Conservation (phyloP, 2,113 vertebrate species). For the Neofelis nebulosa region DNA sequence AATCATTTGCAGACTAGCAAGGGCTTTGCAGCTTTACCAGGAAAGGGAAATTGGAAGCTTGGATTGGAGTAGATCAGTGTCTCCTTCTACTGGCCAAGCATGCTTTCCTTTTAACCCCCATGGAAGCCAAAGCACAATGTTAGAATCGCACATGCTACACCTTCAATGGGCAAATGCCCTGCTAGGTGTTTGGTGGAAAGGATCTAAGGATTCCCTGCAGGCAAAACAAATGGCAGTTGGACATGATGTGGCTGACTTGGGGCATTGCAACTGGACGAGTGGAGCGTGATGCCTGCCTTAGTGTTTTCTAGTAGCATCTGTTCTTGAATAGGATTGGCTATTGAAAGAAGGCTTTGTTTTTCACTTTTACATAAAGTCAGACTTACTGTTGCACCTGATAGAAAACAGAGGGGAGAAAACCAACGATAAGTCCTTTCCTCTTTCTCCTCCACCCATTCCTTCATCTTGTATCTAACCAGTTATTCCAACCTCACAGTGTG, state of each 20-base stretch:
- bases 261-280: rapidly evolving
- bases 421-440: neutral
- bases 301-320: neutral
- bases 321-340: neutral
- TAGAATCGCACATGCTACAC: neutral
- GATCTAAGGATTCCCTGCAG: neutral
- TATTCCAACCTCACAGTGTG: too few species aligned
- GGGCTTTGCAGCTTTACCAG: slow-evolving; percentile 62
- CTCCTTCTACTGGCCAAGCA: neutral
- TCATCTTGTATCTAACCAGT: neutral
- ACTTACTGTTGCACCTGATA: neutral
- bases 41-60: slow-evolving; percentile 73
- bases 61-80: neutral
- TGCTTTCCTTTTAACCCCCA: neutral
- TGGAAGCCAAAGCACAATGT: neutral
- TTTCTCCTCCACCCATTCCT: neutral
- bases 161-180: neutral
- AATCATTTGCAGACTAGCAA: slow-evolving; percentile 77
- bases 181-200: neutral
- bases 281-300: rapidly evolving
- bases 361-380: neutral
- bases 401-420: neutral
- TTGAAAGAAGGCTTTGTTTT: neutral
- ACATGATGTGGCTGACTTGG: rapidly evolving
- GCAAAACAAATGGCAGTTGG: neutral